Evolutionary conservation across 1,140 invertebrate genomes (phyloP), one percentile per base, ranked within the genome.

Genomic region (Ericerus pela): DNA sequence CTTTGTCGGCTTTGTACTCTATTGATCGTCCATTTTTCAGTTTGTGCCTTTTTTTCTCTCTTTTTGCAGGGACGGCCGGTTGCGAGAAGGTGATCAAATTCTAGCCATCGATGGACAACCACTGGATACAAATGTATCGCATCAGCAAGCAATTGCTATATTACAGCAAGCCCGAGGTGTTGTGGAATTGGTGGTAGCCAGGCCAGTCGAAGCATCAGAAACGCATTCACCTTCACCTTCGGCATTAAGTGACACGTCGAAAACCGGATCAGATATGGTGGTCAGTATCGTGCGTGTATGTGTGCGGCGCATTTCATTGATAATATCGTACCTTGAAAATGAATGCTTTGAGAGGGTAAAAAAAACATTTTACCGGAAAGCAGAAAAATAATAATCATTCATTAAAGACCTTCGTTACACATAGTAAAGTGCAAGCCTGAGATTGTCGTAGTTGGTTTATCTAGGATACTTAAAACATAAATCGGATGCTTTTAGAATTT

Each of bases 71-170:
- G 81, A 85, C 77, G 82, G 83, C 63, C 72, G 80, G 62, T 72
- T 86, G 55, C 73, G 78, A 67, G 81, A 88, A 68, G 84, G 84
- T 62, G 90, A 94, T 74, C 85, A 91, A 68, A 88, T 94, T 68
- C 69, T 93, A 66, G 85, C 87, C 60, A 84, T 93, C 63, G 87
- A 93, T 77, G 84, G 83, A 63, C 84, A 88, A 66, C 82, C 84
- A 55, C 71, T 91, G 64, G 81, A 84, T 66, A 80, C 81, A 43
- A 82, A 84, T 69, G 82, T 93, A 68, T 88, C 85, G 53, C 89
- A 92, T 70, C 84, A 90, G 69, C 77, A 87, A 74, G 84, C 85
- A 62, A 85, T 90, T 65, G 76, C 77, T 61, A 82, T 88, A 62
- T 72, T 90, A 63, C 85, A 90, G 72, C 79, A 84, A 69, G 82